Percentiles rank a stretch among this genome's conserved stretches.
Evolutionary conservation across 2,888 invertebrate genomes (phyloP).

Genomic region (Thyatira batis): DNA sequence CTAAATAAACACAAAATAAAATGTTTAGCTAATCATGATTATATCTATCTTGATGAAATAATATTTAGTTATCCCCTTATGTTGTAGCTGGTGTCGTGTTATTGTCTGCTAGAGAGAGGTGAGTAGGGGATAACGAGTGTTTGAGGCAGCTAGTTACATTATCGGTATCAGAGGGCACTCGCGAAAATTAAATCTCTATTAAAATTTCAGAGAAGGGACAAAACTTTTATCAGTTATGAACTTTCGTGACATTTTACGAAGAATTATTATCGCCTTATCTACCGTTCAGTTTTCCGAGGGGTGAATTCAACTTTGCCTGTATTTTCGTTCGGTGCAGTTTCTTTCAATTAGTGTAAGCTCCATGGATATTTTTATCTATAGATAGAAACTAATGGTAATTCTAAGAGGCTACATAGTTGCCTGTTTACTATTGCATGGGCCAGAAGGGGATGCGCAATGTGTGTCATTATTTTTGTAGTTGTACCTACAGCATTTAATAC

Average conservation of each 20-base stretch:
- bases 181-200: slow-evolving; percentile 78
- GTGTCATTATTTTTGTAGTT: no score
- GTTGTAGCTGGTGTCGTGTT: background rate
- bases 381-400: no score
- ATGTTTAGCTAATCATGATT: no score
- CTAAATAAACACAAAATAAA: no score
- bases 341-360: slow-evolving; percentile 55
- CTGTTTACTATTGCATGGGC: no score
- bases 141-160: slow-evolving; percentile 43
- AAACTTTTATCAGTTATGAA: slow-evolving; percentile 81
- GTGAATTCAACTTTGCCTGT: slow-evolving; percentile 58
- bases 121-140: slow-evolving; percentile 21
- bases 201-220: slow-evolving; percentile 77
- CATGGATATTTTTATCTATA: no score
- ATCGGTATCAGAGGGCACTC: slow-evolving; percentile 56
- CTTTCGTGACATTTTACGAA: slow-evolving; percentile 78
- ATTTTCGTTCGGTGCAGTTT: slow-evolving; percentile 65
- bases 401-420: no score
- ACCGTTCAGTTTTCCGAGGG: slow-evolving; percentile 56
- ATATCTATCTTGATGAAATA: no score
- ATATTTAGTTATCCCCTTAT: background rate
- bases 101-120: slow-evolving; percentile 12
- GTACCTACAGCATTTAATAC: no score
- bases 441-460: no score
- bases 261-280: slow-evolving; percentile 81